Evolutionary conservation across 2,797 vertebrate genomes (phyloP).

Genomic region (Poecile montanus): DNA sequence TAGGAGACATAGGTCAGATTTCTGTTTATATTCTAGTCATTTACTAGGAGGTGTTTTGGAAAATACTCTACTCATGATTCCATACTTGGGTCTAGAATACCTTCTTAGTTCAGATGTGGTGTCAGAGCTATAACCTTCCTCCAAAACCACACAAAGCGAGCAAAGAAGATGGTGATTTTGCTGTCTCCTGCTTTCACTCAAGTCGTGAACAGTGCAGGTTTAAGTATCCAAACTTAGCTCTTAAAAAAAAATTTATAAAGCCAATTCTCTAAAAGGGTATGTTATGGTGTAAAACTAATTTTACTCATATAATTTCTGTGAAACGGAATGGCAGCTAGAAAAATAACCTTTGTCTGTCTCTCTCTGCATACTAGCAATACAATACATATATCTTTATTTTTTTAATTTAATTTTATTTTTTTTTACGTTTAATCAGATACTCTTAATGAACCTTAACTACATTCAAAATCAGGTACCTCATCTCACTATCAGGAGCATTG

Average conservation of each 20-base stretch:
- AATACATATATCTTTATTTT: not conserved
- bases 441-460: constrained; percentile 73
- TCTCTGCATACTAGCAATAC: not conserved
- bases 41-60: constrained; percentile 27
- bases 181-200: not conserved
- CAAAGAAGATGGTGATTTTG: not conserved
- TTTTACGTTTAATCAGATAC: not conserved
- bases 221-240: not conserved
- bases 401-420: not conserved
- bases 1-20: not conserved
- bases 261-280: not conserved
- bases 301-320: not conserved
- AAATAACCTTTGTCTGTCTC: not conserved
- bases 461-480: constrained; percentile 84
- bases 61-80: constrained; percentile 36
- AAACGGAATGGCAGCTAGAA: not conserved
- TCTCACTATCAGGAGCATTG: constrained; percentile 93
- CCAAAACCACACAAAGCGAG: not conserved
- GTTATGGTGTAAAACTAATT: not conserved
- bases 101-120: not conserved
- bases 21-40: not conserved
- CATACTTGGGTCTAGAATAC: constrained; percentile 23
- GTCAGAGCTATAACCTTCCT: constrained; percentile 9
- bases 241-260: not conserved
- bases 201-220: not conserved